A percentile compares a stretch with the other conserved stretches of the same genome.
Conservation (phyloP, 1,140 invertebrate species). For the Drosophila arizonae region DNA sequence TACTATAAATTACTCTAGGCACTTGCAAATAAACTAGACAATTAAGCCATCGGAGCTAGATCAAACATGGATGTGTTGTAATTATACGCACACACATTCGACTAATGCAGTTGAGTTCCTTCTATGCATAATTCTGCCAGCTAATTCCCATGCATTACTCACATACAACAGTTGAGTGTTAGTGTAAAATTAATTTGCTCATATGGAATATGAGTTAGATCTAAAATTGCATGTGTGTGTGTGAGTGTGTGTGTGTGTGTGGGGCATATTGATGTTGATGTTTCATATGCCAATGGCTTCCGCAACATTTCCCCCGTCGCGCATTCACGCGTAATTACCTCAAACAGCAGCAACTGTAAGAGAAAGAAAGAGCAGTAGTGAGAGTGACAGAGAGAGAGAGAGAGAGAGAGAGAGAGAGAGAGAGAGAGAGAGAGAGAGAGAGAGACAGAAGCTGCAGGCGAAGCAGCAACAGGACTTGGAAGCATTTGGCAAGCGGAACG, state of each 20-base stretch:
- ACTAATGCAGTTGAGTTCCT: slow-evolving; percentile 40
- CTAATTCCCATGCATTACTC: slow-evolving; percentile 7
- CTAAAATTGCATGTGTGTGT: slow-evolving; percentile 36
- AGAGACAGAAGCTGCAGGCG: slow-evolving; percentile 1
- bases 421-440: not conserved
- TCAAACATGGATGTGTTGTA: too few species aligned
- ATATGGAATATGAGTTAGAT: slow-evolving; percentile 60
- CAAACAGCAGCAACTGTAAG: slow-evolving; percentile 15
- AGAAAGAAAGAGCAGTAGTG: not conserved
- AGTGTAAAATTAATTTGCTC: slow-evolving; percentile 58
- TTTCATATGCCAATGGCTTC: slow-evolving; percentile 23
- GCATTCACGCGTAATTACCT: slow-evolving; percentile 69
- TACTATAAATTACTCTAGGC: not conserved
- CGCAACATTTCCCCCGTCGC: slow-evolving; percentile 19
- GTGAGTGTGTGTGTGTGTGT: not conserved
- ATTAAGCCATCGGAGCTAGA: not conserved
- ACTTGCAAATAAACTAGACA: not conserved
- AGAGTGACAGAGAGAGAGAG: not conserved
- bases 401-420: not conserved
- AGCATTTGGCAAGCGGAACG: slow-evolving; percentile 20
- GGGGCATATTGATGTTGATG: slow-evolving; percentile 52
- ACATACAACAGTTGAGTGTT: slow-evolving; percentile 40
- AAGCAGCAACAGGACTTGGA: slow-evolving; percentile 7
- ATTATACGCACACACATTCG: not conserved
- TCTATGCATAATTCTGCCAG: not conserved